Percentiles rank a stretch among this genome's conserved stretches.
phyloP scores from a whole-genome alignment of 2,113 vertebrate species.

The Anoplopoma fimbria region DNA sequence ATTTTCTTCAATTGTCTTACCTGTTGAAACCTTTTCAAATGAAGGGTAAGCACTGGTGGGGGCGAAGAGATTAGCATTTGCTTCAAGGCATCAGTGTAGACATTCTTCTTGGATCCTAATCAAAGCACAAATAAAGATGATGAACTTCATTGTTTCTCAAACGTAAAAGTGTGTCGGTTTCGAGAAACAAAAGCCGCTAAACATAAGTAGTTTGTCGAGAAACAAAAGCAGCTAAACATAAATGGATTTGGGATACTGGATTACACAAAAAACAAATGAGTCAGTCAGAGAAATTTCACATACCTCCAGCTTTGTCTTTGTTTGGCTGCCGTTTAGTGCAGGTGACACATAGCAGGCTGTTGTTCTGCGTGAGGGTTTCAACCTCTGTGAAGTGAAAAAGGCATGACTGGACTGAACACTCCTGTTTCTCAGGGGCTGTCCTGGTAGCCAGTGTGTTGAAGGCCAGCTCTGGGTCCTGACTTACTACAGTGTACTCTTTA shows the following conservation, averaged over 20 bases:
- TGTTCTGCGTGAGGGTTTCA: constrained; percentile 90
- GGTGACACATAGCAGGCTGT: constrained; percentile 92
- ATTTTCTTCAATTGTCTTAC: constrained; percentile 70
- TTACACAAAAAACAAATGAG: not conserved
- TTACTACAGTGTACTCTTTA: constrained; percentile 83
- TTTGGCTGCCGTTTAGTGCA: constrained; percentile 85
- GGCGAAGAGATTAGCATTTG: constrained; percentile 95
- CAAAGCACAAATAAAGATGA: constrained; percentile 8
- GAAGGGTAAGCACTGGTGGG: constrained; percentile 94
- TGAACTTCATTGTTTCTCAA: not conserved
- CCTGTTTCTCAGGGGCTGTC: constrained; percentile 81
- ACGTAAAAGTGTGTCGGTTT: not conserved
- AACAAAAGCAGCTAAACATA: not conserved
- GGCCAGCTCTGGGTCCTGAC: constrained; percentile 88
- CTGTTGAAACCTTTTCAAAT: constrained; percentile 97
- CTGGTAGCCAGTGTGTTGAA: constrained; percentile 89
- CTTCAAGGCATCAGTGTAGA: constrained; percentile 95
- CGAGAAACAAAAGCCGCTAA: not conserved
- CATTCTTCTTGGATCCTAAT: constrained; percentile 86
- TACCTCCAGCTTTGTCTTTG: constrained; percentile 64
- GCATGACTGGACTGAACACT: constrained; percentile 90
- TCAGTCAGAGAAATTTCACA: not conserved
- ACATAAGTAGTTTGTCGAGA: no score
- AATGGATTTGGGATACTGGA: not conserved
- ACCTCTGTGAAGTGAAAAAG: constrained; percentile 94